These are phyloP conservation scores for Rhodeus uyekii DNA, from an alignment of 2,797 vertebrate genomes.

Conservation along the genomic window DNA sequence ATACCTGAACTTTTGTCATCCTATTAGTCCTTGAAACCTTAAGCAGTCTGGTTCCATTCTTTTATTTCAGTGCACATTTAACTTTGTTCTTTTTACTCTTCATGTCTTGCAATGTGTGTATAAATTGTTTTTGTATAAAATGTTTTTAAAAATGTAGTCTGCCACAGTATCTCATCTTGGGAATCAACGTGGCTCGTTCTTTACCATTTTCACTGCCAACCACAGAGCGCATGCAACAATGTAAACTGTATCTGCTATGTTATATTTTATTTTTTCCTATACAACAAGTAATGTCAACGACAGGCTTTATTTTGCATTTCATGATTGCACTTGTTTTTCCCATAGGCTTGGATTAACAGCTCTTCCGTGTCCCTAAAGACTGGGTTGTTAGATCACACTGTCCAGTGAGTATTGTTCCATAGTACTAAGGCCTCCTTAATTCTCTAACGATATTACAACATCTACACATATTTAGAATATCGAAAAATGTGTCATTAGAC, in stretches of 20 bases:
- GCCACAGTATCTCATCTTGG: background rate
- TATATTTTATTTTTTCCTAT: background rate
- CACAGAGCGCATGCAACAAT: background rate
- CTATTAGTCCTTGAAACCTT: background rate
- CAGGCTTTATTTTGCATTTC: background rate
- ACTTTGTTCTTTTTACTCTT: too few relatives aligned
- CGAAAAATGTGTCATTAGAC: background rate
- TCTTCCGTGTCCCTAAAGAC: background rate
- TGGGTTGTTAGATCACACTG: background rate
- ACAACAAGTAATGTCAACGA: slow-evolving; percentile 25
- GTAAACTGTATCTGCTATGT: background rate
- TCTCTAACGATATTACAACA: background rate
- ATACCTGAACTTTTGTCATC: background rate
- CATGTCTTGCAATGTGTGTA: background rate
- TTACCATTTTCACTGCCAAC: background rate
- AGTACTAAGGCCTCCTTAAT: background rate
- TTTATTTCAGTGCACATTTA: background rate
- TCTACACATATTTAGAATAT: slow-evolving; percentile 16
- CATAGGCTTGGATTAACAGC: slow-evolving; percentile 1
- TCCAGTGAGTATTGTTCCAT: background rate
- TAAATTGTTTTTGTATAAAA: background rate
- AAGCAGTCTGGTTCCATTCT: background rate
- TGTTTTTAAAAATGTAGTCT: background rate
- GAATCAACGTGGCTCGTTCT: background rate
- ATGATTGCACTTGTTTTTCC: slow-evolving; percentile 14